phyloP scores from a whole-genome alignment of 1,140 invertebrate species.

The Achatina immaculata region DNA sequence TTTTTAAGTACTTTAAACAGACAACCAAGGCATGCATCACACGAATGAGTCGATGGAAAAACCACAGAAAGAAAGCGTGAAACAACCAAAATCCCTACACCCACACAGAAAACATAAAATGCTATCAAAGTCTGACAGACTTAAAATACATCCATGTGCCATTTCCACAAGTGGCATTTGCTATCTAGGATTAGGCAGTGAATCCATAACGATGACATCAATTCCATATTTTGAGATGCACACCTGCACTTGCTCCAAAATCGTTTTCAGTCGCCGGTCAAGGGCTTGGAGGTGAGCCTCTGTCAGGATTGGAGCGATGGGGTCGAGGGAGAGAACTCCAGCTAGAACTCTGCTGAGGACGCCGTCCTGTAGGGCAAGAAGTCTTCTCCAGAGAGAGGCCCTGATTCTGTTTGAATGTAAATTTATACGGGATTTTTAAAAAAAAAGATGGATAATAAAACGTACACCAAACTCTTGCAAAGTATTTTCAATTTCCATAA shows the following conservation, averaged over 20 bases:
- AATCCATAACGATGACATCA: slow-evolving; percentile 28
- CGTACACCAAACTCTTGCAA: neutral
- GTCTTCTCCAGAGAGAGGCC: slow-evolving; percentile 72
- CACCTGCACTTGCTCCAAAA: slow-evolving; percentile 47
- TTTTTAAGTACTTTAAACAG: too few relatives aligned
- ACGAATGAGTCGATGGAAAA: too few relatives aligned
- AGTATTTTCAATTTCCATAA: too few relatives aligned
- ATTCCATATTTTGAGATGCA: slow-evolving; percentile 47
- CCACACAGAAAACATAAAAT: too few relatives aligned
- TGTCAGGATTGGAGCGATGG: slow-evolving; percentile 78
- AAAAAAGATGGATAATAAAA: neutral
- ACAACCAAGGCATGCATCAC: too few relatives aligned
- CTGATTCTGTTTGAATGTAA: slow-evolving; percentile 45
- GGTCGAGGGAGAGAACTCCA: slow-evolving; percentile 71
- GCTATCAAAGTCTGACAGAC: too few relatives aligned
- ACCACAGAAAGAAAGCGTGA: too few relatives aligned
- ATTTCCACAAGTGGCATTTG: neutral
- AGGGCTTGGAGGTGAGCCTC: slow-evolving; percentile 83
- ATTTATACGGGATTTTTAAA: too few relatives aligned
- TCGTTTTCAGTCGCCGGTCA: slow-evolving; percentile 78
- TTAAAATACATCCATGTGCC: too few relatives aligned
- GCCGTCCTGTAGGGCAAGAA: slow-evolving; percentile 77
- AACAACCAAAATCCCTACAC: too few relatives aligned
- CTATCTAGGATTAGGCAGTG: neutral
- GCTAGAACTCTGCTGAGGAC: slow-evolving; percentile 75